Base-by-base conservation (phyloP, 2,888 invertebrate genomes). In the Protodeltote pygarga region DNA sequence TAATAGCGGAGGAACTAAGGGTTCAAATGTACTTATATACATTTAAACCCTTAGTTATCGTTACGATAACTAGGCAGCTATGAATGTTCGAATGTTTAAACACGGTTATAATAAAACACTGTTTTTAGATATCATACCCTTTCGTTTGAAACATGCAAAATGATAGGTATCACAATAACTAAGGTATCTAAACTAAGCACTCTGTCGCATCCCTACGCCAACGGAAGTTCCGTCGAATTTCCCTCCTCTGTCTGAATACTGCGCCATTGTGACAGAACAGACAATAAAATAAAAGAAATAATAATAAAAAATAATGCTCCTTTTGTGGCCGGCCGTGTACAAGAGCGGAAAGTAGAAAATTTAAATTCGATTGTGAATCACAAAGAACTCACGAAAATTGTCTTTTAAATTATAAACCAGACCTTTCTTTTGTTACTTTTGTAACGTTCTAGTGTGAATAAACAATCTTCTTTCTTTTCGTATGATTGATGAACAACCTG, bases 241-340 rank as follows among this genome's bases (percentile, higher is more conserved):
- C 37, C 63, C 34, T 28, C 47, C 48, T 58, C 67, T 53, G 71
- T 51, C 50, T 61, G 37, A 41, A 52, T 37, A 47, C 57, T n/a
- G 39, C 46, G 52, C 72, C 71, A 75, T 78, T 75, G 71, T 75
- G 72, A 64, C 58, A 48, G 63, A 74, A 64, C 58, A 48, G 63
- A 74, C 75, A 77, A 77, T 76, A 76, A 77, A 82, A 82, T 77
- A 81, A 84, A 81, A 79, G 75, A 79, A 81, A 81, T 80, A 81
- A 82, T 79, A 69, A 81, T 81, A 83, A 82, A 82, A 79, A 79
- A 80, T 80, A 82, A 85, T 76, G 72, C 53, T 54, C 65, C 67
- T 72, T 78, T 77, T 78, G 75, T 75, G 58, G 48, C 37, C 42
- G 40, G 59, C 63, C 53, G 14, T 21, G 40, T 33, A 41, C 31